Evolutionary conservation across 2,888 invertebrate genomes (phyloP), one percentile per base, ranked within the genome.

Genomic region (Cheilosia impressa): DNA sequence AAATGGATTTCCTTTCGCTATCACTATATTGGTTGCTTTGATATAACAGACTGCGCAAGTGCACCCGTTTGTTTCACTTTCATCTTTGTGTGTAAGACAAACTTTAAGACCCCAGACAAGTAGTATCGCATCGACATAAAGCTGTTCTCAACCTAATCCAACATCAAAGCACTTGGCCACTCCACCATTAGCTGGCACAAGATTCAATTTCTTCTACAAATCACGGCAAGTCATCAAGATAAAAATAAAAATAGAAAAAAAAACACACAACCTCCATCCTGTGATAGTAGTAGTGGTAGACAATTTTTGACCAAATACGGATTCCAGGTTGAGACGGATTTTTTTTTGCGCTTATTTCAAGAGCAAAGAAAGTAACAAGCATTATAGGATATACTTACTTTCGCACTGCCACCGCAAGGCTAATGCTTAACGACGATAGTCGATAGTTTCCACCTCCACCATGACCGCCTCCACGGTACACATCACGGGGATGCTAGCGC

Each of bases 301-400:
- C 66, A 57, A 72, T 77, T 85, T 81, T 85, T 85, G 81, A 81
- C 85, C 85, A 85, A 85, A 85, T 81, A 85, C 85, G 85, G 85
- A 85, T 81, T 77, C 81, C 85, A 81, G 81, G 85, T 72, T 85
- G 76, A 81, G 72, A 77, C 38, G 38, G 43, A 22, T 38, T 68
- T 78, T 55, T 47, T 72, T 50, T 72, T 72, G 13, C 43, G 9
- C 66, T 41, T 57, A 31, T 72, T 81, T 85, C 85, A 85, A 85
- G 85, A 81, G 81, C 85, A 85, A 85, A 81, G 85, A 85, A 85
- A 85, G 85, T 85, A 85, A 77, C 76, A 72, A 77, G 85, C 81
- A 65, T 66, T 77, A 38, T 13, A 77, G 85, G 85, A 81, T 79
- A 78, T 47, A 84, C 85, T 85, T 55, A 84, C 81, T 85, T 85